Percentiles rank a stretch among this genome's conserved stretches.
These are phyloP conservation scores for Psilopogon haemacephalus DNA, from an alignment of 2,113 vertebrate species.

Conservation along the genomic window DNA sequence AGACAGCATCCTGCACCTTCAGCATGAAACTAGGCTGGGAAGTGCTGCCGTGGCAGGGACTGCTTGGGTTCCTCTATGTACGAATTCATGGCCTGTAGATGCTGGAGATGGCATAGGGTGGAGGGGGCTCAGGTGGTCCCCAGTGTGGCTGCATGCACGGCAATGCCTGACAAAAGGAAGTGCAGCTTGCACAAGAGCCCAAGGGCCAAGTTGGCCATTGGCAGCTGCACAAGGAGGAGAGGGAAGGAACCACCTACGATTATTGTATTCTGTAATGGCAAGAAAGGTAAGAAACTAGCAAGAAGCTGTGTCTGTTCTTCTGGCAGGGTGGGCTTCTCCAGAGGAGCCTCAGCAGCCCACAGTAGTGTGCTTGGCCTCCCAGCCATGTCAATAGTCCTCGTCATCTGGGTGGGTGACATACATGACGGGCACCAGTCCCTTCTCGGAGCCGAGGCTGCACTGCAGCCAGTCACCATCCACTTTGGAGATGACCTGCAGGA, in stretches of 20 bases:
- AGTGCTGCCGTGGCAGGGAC: background rate
- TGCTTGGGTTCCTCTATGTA: conserved; percentile 51
- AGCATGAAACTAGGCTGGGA: background rate
- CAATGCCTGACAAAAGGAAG: background rate
- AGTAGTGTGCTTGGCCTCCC: background rate
- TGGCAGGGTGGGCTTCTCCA: background rate
- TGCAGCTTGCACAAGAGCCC: background rate
- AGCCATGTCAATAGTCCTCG: conserved; percentile 45
- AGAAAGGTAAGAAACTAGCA: conserved; percentile 54
- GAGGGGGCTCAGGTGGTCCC: background rate
- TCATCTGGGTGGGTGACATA: conserved; percentile 82
- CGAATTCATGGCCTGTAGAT: background rate
- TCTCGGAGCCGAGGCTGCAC: conserved; percentile 79
- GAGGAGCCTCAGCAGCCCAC: background rate
- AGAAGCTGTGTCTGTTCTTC: conserved; percentile 45
- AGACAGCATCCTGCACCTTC: background rate
- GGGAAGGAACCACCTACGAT: conserved; percentile 29
- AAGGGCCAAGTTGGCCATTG: background rate
- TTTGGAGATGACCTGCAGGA: conserved; percentile 82
- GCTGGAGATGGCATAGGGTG: conserved; percentile 50
- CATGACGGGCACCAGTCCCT: conserved; percentile 88
- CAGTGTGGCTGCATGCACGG: conserved; percentile 32
- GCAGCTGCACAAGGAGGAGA: conserved; percentile 51
- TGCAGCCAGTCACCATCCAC: conserved; percentile 88
- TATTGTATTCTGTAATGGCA: conserved; percentile 51